These are phyloP conservation scores for Tenthredo distinguenda DNA, from an alignment of 2,888 invertebrate species.

Conservation along the genomic window DNA sequence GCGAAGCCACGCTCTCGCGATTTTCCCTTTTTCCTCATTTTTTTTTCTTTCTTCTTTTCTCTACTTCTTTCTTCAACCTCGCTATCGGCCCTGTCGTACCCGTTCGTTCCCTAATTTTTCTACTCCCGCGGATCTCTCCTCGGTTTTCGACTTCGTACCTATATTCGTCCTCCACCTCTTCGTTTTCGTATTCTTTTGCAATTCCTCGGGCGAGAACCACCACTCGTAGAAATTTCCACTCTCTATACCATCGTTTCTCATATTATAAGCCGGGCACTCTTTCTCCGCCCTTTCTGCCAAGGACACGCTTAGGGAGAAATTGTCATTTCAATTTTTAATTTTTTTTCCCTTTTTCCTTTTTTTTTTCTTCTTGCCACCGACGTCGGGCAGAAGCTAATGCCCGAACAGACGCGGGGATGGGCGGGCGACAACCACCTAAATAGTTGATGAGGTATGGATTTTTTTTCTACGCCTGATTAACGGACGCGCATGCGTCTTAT, in stretches of 20 bases:
- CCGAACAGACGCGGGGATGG: slow-evolving; percentile 53
- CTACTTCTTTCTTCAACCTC: slow-evolving; percentile 1
- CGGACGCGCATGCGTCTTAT: slow-evolving; percentile 59
- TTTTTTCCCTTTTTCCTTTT: slow-evolving; percentile 64
- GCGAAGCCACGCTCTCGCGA: slow-evolving; percentile 26
- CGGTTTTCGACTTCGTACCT: not conserved
- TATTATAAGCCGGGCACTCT: slow-evolving; percentile 46
- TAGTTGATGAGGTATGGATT: slow-evolving; percentile 66
- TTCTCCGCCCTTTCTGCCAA: slow-evolving; percentile 42
- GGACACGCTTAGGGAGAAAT: slow-evolving; percentile 64
- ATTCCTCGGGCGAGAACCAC: slow-evolving; percentile 9
- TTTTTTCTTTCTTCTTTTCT: not conserved
- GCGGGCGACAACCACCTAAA: slow-evolving; percentile 59
- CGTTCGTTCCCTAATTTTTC: slow-evolving; percentile 45
- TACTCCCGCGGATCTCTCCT: not conserved
- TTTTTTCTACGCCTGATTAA: slow-evolving; percentile 66
- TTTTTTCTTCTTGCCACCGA: slow-evolving; percentile 59
- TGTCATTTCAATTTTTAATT: slow-evolving; percentile 72
- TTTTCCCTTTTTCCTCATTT: slow-evolving; percentile 32
- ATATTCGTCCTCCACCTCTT: not conserved
- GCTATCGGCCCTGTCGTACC: slow-evolving; percentile 32
- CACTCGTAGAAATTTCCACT: slow-evolving; percentile 1
- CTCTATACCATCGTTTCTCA: slow-evolving; percentile 41
- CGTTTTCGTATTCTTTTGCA: not conserved
- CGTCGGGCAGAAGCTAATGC: slow-evolving; percentile 40